Evolutionary conservation across 2,888 invertebrate species (phyloP).

Genomic region (Nipponacmea schrenckii): DNA sequence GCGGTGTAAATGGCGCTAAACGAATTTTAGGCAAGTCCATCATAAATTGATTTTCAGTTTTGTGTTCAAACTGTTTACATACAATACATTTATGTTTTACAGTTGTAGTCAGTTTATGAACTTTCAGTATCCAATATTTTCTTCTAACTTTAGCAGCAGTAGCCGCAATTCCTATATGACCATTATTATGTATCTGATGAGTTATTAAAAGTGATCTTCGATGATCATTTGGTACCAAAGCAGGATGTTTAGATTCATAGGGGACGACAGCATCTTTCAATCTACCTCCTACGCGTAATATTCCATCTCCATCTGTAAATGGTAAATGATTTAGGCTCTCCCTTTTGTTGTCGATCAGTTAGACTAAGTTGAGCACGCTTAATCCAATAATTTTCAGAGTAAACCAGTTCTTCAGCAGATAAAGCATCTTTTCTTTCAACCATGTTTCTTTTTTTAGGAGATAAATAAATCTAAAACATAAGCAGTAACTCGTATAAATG

Average conservation of each 20-base stretch:
- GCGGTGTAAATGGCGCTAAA: no score
- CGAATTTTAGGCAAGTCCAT: no score
- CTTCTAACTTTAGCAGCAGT: neutral
- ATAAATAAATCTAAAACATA: no score
- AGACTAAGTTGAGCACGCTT: neutral
- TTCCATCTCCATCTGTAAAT: no score
- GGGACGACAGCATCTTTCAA: neutral
- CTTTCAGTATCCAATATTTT: no score
- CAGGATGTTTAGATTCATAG: neutral
- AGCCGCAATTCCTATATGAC: neutral
- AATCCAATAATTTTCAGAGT: neutral
- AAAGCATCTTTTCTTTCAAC: neutral
- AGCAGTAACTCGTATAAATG: neutral
- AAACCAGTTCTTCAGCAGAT: neutral
- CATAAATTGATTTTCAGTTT: no score
- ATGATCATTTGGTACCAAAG: neutral
- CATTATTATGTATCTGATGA: neutral
- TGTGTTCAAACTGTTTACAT: no score
- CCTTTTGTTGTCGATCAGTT: no score
- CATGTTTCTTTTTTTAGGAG: neutral
- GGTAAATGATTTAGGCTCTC: no score
- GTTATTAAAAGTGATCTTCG: neutral
- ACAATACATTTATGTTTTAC: no score
- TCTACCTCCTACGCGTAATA: no score
- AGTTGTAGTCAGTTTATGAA: no score